Evolutionary conservation across 1,140 invertebrate genomes (phyloP), one percentile per base, ranked within the genome.

Genomic region (Atopsyche davidsoni): DNA sequence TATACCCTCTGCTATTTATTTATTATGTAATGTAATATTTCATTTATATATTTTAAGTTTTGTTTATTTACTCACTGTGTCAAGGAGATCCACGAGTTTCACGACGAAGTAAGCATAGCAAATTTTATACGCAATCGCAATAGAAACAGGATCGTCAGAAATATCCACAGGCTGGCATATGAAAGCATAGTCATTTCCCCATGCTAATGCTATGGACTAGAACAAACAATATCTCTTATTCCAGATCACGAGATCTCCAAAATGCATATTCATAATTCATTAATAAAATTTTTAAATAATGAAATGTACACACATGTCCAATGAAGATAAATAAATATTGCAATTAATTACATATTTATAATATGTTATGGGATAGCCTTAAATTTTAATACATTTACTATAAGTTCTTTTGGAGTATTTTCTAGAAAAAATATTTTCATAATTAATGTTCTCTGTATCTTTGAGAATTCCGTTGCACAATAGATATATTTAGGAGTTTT

Each of bases 71-170:
- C 62, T 58, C 65, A 90, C 78, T 45, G 85, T 86, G 61, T 87
- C 84, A 16, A 83, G 60, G 55, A 86, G 78, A 66, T 87, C 85
- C 9, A 79, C 63, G 23, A 81, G 67, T 66, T 87, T 87, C 32
- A 83, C 80, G 54, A 83, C 61, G 60, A 83, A 87, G 66, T 84
- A 87, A 63, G 72, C 72, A 67, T 80, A 85, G 47, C 79, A 74
- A n/a, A 79, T 79, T 59, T 72, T 74, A 57, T 76, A 73, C 0
- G 79, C 78, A 61, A 81, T 66, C 60, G 80, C 75, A 14, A 82
- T 40, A 25, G 82, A 76, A 58, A 73, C 58, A 7, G 77, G 75
- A 42, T 75, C 68, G 18, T 77, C 57, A 0, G 77, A 78, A 61
- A 77, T 83, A 41, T 81, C 79, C 1, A 87, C 72, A 0, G 81